A percentile compares a stretch with the other conserved stretches of the same genome.
phyloP scores from a whole-genome alignment of 2,113 vertebrate species.

The Tonatia bakeri region DNA sequence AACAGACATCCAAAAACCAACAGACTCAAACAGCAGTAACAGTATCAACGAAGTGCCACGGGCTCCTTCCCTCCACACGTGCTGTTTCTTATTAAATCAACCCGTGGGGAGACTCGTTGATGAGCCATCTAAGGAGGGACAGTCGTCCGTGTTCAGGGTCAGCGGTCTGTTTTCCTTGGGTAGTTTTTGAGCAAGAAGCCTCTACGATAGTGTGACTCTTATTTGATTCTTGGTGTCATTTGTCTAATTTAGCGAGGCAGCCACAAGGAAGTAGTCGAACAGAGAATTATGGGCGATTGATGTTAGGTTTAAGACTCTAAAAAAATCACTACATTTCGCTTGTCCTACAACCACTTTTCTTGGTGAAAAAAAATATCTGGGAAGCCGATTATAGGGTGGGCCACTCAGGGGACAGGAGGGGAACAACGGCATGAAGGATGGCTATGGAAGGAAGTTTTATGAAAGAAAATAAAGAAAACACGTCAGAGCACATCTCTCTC shows the following conservation, averaged over 20 bases:
- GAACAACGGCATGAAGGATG: background rate
- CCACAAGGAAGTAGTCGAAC: background rate
- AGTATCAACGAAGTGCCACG: background rate
- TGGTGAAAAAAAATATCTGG: background rate
- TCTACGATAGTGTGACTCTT: background rate
- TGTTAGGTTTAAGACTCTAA: background rate
- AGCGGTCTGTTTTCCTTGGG: background rate
- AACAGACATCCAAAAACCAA: background rate
- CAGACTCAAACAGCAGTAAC: background rate
- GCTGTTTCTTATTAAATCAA: background rate
- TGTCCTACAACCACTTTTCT: background rate
- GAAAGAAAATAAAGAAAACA: conserved; percentile 5
- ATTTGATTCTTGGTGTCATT: background rate
- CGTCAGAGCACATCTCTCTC: background rate
- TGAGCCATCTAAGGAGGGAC: background rate
- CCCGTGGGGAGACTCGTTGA: background rate
- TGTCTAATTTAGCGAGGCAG: background rate
- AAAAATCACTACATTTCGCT: background rate
- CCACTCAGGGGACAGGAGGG: background rate
- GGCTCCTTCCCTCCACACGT: background rate
- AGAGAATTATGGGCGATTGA: background rate
- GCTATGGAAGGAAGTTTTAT: background rate
- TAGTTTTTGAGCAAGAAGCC: background rate
- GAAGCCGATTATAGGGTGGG: background rate
- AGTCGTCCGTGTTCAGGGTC: background rate